Conservation (phyloP, 2,888 invertebrate species). For the Therioaphis trifolii region DNA sequence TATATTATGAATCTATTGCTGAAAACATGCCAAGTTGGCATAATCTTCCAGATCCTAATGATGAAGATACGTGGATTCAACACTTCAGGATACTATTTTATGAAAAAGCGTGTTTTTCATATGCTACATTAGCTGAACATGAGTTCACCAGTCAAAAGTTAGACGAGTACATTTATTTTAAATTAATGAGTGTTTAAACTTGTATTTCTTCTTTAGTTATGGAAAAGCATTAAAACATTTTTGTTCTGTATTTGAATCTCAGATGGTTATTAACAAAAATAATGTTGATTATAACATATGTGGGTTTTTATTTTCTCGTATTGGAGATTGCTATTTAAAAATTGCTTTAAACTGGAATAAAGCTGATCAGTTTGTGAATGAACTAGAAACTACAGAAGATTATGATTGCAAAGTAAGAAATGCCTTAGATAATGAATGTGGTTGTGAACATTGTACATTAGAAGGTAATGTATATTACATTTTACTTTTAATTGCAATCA, state of each 20-base stretch:
- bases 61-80: constrained; percentile 80
- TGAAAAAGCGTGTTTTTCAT: constrained; percentile 86
- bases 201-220: constrained; percentile 77
- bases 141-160: constrained; percentile 74
- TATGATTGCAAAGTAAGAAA: constrained; percentile 72
- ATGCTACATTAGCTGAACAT: constrained; percentile 82
- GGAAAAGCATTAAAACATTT: constrained; percentile 78
- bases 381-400: constrained; percentile 10
- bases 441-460: constrained; percentile 66
- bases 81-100: constrained; percentile 83
- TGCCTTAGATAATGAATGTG: constrained; percentile 69
- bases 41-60: constrained; percentile 72
- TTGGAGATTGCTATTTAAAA: constrained; percentile 84
- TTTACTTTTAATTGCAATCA: background rate
- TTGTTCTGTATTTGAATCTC: constrained; percentile 64
- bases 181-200: constrained; percentile 72
- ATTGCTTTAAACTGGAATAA: constrained; percentile 78
- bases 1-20: constrained; percentile 71
- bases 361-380: constrained; percentile 70
- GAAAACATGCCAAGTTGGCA: constrained; percentile 75
- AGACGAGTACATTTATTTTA: constrained; percentile 63
- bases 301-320: constrained; percentile 79
- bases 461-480: background rate
- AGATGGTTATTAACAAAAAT: background rate
- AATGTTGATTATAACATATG: constrained; percentile 75